These are phyloP conservation scores for Mamestra brassicae DNA, from an alignment of 2,888 invertebrate species.

Conservation along the genomic window DNA sequence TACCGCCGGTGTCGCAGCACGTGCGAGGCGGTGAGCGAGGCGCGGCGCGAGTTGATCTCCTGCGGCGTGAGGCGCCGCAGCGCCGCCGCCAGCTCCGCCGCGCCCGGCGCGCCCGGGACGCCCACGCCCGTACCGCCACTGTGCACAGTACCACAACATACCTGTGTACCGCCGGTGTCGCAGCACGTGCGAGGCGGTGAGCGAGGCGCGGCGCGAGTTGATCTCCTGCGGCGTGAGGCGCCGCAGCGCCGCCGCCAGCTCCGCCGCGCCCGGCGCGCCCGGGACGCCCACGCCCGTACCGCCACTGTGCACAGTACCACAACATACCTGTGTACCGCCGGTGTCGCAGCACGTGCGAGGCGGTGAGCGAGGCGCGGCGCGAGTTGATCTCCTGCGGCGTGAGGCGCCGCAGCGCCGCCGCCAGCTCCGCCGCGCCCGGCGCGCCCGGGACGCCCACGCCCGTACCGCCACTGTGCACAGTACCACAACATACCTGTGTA, in stretches of 20 bases:
- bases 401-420: constrained; percentile 96
- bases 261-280: constrained; percentile 90
- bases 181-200: constrained; percentile 92
- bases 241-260: constrained; percentile 97
- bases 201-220: constrained; percentile 94
- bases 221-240: constrained; percentile 96
- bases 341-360: constrained; percentile 89
- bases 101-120: constrained; percentile 98
- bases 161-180: constrained; percentile 78
- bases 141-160: constrained; percentile 28
- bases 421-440: constrained; percentile 94
- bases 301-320: too few species aligned
- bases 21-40: constrained; percentile 94
- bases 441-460: too few species aligned
- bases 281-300: too few species aligned
- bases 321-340: constrained; percentile 75
- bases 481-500: constrained; percentile 71
- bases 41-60: constrained; percentile 95
- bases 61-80: constrained; percentile 95
- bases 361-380: constrained; percentile 94
- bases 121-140: constrained; percentile 90
- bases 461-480: too few species aligned
- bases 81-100: constrained; percentile 98
- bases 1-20: constrained; percentile 78
- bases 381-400: constrained; percentile 96